Evolutionary conservation across 2,113 vertebrate species (phyloP).

Genomic region (Ceyx cyanopectus): DNA sequence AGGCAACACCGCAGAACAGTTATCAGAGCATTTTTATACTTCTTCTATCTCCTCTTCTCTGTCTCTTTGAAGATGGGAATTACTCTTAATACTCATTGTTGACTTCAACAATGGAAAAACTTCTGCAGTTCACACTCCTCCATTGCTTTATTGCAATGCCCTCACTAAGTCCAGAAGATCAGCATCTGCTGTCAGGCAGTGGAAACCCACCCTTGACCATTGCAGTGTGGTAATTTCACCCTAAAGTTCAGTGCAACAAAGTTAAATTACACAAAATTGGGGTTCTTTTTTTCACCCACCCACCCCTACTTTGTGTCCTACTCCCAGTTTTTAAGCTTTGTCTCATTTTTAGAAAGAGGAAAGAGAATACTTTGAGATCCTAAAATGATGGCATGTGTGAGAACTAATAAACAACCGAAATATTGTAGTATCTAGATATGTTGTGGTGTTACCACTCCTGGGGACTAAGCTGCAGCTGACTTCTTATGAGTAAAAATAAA

Average conservation of each 20-base stretch:
- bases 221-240: neutral
- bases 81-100: neutral
- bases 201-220: neutral
- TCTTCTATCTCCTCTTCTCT: neutral
- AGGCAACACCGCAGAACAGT: neutral
- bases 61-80: neutral
- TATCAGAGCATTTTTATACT: neutral
- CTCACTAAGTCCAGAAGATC: neutral
- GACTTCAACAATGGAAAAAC: neutral
- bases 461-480: neutral
- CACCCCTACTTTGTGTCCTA: neutral
- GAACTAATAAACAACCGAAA: neutral
- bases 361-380: neutral
- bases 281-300: neutral
- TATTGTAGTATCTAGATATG: neutral
- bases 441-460: neutral
- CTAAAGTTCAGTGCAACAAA: neutral
- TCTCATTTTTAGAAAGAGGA: neutral
- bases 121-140: neutral
- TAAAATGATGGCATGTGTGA: neutral
- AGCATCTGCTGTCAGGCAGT: neutral
- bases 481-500: neutral
- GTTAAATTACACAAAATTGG: neutral
- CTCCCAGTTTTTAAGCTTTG: neutral
- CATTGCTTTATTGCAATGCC: neutral